Evolutionary conservation across 1,140 invertebrate genomes (phyloP).

Genomic region (Dolichoris vasculosae): DNA sequence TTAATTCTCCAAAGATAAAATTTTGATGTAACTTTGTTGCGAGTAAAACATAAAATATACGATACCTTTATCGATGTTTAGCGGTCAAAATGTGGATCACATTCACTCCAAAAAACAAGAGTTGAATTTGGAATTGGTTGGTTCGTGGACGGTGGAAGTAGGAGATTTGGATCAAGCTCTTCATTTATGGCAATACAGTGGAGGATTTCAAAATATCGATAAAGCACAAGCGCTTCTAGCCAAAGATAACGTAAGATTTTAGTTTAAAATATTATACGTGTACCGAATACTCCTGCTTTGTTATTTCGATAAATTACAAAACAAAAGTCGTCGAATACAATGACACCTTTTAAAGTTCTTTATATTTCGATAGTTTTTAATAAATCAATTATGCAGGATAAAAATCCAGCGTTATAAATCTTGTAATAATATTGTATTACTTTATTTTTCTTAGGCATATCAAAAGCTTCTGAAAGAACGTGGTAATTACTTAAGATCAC

Average conservation of each 20-base stretch:
- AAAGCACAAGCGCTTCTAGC: conserved; percentile 83
- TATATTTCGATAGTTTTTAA: too few species aligned
- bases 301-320: not conserved
- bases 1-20: too few species aligned
- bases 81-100: conserved; percentile 86
- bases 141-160: conserved; percentile 92
- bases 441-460: conserved; percentile 79
- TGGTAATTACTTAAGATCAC: conserved; percentile 87
- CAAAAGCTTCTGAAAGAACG: conserved; percentile 86
- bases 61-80: conserved; percentile 71
- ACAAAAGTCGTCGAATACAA: not conserved
- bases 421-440: not conserved
- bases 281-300: not conserved
- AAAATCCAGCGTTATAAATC: too few species aligned
- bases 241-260: conserved; percentile 79
- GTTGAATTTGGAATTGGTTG: conserved; percentile 84
- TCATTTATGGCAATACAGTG: conserved; percentile 95
- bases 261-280: not conserved
- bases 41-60: not conserved
- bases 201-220: conserved; percentile 93
- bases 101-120: conserved; percentile 84
- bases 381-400: too few species aligned
- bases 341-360: too few species aligned
- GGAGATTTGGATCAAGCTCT: conserved; percentile 98
- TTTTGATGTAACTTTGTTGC: not conserved